Percentiles rank a stretch among this genome's conserved stretches.
phyloP scores from a whole-genome alignment of 2,113 vertebrate genomes.

The Microcebus ravelobensis region DNA sequence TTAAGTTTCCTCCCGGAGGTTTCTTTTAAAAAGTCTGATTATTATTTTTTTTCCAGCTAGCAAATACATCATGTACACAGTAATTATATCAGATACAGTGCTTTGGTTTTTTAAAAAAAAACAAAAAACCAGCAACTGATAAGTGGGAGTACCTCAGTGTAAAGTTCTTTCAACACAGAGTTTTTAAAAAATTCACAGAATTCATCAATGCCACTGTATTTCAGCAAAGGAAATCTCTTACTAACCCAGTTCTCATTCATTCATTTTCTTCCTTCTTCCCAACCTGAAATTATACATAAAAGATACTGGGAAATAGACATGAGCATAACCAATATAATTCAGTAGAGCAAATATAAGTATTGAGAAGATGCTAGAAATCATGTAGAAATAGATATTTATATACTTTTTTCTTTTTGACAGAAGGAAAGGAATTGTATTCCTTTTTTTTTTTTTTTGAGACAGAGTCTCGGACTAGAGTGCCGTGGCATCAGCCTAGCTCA shows the following conservation, averaged over 20 bases:
- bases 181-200: neutral
- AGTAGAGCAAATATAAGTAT: neutral
- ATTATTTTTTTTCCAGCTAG: neutral
- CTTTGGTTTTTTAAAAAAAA: neutral
- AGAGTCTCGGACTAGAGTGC: too few relatives aligned
- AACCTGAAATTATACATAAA: neutral
- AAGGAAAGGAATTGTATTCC: neutral
- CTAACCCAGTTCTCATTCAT: neutral
- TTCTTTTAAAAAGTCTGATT: neutral
- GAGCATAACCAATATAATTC: neutral
- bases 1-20: neutral
- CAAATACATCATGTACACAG: neutral
- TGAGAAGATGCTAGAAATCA: neutral
- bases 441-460: neutral
- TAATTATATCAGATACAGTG: neutral
- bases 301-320: neutral
- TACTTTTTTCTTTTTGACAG: too few relatives aligned
- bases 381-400: neutral
- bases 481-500: too few relatives aligned
- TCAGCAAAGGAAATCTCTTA: neutral
- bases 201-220: neutral
- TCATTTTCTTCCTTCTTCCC: constrained; percentile 13
- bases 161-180: neutral
- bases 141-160: neutral
- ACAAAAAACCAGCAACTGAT: neutral